Base-by-base conservation (phyloP, 1,140 invertebrate genomes). In the Caenorhabditis briggsae region DNA sequence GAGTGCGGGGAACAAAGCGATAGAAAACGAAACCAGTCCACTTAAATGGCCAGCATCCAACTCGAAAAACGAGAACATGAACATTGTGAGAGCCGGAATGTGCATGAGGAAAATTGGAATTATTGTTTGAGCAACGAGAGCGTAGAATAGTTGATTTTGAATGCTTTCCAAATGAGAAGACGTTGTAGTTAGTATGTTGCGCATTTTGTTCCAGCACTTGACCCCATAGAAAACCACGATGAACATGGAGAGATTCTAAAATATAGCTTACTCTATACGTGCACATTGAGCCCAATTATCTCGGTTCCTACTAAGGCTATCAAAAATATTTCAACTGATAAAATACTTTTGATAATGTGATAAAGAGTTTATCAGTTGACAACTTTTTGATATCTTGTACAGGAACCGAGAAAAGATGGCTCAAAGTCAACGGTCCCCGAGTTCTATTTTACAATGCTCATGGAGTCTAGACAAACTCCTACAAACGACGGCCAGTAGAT, bases 41-140 rank as follows among this genome's bases (percentile, higher is more conserved):
- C 64, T 70, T 14, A 70, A 70, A 46, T 43, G 41, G 43, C 64
- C 64, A 5, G 64, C 64, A 70, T 70, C 41, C 5, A 70, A 18
- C 11, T 70, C 41, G 12, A 70, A 11, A 18, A 70, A 70, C 0
- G 64, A 43, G 33, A 70, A 70, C 33, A 70, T 70, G 11, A 70
- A 70, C 64, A 70, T 70, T 7, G 64, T 46, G 20, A 70, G 64
- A 70, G 64, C 64, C 5, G 64, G 64, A 18, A 70, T 46, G 18
- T 70, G 64, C 64, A 70, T 70, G 14, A 70, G 41, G 64, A 70
- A 70, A 18, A 70, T 70, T 43, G 64, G 64, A 8, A 70, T 70
- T 5, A 46, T 8, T 11, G 64, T 46, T 46, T 70, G 64, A 18
- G 64, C 64, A 43, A 70, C 64, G 12, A 70, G 41, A 70, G 64